Evolutionary conservation across 2,113 vertebrate species (phyloP).

Genomic region (Seriola aureovittata): DNA sequence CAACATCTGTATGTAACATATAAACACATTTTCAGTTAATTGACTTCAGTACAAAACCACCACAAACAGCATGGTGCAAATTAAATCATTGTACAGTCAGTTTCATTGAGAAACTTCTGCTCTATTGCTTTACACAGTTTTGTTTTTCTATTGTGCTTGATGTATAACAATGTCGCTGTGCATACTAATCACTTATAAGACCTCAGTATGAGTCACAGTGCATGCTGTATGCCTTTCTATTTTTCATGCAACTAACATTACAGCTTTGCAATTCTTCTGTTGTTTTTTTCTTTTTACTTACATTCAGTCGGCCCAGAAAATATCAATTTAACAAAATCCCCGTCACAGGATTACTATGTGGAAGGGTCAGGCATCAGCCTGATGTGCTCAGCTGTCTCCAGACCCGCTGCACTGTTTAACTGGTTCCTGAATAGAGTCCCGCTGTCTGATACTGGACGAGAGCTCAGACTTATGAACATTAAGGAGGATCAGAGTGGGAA

Average conservation of each 20-base stretch:
- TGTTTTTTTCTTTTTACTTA: not conserved
- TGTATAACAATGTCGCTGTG: not conserved
- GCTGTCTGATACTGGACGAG: constrained; percentile 27
- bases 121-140: too few species aligned
- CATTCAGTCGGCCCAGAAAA: constrained; percentile 63
- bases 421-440: constrained; percentile 63
- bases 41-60: too few species aligned
- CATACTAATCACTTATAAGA: not conserved
- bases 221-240: not conserved
- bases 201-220: not conserved
- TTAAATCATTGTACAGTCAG: not conserved
- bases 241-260: not conserved
- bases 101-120: not conserved
- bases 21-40: not conserved
- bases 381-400: constrained; percentile 69
- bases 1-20: not conserved
- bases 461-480: constrained; percentile 58
- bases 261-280: not conserved
- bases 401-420: constrained; percentile 51
- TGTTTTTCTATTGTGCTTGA: not conserved
- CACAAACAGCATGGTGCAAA: not conserved
- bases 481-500: constrained; percentile 61
- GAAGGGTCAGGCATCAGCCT: constrained; percentile 57
- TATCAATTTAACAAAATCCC: not conserved
- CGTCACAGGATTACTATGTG: not conserved